Evolutionary conservation across 1,140 invertebrate genomes (phyloP), one percentile per base, ranked within the genome.

Genomic region (Archivesica marissinica): DNA sequence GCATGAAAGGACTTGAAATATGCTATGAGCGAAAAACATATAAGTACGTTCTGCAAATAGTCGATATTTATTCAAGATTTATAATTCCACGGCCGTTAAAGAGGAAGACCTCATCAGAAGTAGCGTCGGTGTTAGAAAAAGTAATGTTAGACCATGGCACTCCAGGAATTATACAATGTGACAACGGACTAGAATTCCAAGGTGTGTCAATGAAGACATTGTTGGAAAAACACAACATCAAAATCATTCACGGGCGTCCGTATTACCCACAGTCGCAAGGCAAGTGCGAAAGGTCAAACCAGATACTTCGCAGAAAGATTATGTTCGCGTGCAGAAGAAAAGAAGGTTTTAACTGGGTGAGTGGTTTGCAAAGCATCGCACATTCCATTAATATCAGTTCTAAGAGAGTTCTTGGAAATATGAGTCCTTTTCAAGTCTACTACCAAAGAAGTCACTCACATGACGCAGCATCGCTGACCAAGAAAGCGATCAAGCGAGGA

Each of bases 211-310:
- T 84, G 33, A 38, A 84, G 3, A n/a, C 17, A 33, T 20, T 77
- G 20, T 13, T 28, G 33, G 33, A 56, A 39, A 77, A 56, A 68
- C 38, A 47, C 28, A 38, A 25, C n/a, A 64, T 84, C 17, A 35
- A 64, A 66, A 38, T 77, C 6, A 54, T 84, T n/a, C 41, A 68
- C 47, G 41, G 41, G 15, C 0, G 44, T 9, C 72, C 72, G 7
- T 68, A 84, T 44, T 35, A 84, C 30, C 82, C 82, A 4, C 72
- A 84, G 30, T 66, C 72, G 11, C 72, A 84, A 50, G 82, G 82
- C 15, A 84, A 84, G 28, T 77, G 59, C 33, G 82, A 84, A 68
- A 74, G 82, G 33, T 25, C 25, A 28, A 75, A 84, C 56, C 17
- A n/a, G 0, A 13, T 38, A 28, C 30, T 83, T 2, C 61, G 66